phyloP scores from a whole-genome alignment of 2,113 vertebrate genomes.

The Tapirus terrestris region DNA sequence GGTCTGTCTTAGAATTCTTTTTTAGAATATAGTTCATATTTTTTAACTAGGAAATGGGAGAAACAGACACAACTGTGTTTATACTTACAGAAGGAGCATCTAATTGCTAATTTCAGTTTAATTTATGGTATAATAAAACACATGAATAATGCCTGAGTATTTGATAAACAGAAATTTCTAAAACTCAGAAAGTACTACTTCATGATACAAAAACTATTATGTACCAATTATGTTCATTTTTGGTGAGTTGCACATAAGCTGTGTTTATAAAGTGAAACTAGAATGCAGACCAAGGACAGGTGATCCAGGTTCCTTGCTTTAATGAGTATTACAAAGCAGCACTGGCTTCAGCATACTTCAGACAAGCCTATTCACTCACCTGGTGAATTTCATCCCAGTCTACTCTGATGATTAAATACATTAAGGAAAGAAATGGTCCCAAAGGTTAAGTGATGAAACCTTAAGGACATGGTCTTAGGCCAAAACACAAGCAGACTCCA shows the following conservation, averaged over 20 bases:
- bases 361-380: slow-evolving; percentile 54
- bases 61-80: slow-evolving; percentile 38
- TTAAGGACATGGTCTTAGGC: slow-evolving; percentile 53
- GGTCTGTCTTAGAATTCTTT: slow-evolving; percentile 35
- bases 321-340: not conserved
- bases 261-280: slow-evolving; percentile 54
- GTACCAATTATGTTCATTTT: slow-evolving; percentile 41
- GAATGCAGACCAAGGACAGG: slow-evolving; percentile 22
- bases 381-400: slow-evolving; percentile 38
- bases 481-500: slow-evolving; percentile 73
- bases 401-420: slow-evolving; percentile 57
- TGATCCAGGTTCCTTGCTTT: slow-evolving; percentile 56
- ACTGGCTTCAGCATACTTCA: slow-evolving; percentile 63
- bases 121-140: slow-evolving; percentile 46
- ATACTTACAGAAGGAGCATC: slow-evolving; percentile 3
- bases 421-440: slow-evolving; percentile 59
- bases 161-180: slow-evolving; percentile 52
- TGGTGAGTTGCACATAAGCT: slow-evolving; percentile 22
- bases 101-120: slow-evolving; percentile 39
- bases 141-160: not conserved
- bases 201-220: slow-evolving; percentile 54
- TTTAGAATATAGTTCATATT: slow-evolving; percentile 21
- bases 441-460: slow-evolving; percentile 34
- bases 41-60: slow-evolving; percentile 40
- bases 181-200: slow-evolving; percentile 49